phyloP scores from a whole-genome alignment of 2,888 invertebrate genomes.

The Omphaloscelis lunosa region DNA sequence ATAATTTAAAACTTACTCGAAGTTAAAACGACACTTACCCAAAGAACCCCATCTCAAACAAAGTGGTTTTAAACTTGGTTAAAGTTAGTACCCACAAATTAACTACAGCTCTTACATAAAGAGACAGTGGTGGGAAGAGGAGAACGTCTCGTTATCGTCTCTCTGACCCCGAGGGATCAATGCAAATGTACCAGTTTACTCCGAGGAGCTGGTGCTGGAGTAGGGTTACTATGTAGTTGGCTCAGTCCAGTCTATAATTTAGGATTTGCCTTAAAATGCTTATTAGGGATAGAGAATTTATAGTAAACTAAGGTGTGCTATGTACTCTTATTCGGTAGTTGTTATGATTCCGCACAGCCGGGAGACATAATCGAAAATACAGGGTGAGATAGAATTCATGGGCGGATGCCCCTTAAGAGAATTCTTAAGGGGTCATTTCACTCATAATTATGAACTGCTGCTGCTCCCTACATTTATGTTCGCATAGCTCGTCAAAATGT shows the following conservation, averaged over 20 bases:
- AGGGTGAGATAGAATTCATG: no score
- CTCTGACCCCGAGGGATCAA: slow-evolving; percentile 54
- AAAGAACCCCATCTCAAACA: slow-evolving; percentile 31
- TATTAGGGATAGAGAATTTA: not conserved
- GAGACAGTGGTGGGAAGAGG: slow-evolving; percentile 7
- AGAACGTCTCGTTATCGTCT: slow-evolving; percentile 43
- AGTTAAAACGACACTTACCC: slow-evolving; percentile 15
- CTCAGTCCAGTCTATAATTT: not conserved
- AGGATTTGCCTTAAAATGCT: not conserved
- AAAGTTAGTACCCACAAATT: slow-evolving; percentile 36
- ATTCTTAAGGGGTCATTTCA: no score
- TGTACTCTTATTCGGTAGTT: no score
- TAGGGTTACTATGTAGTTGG: slow-evolving; percentile 33
- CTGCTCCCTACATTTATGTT: no score
- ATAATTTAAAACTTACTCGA: not conserved
- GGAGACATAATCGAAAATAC: no score
- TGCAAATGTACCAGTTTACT: slow-evolving; percentile 40
- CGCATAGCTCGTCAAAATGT: no score
- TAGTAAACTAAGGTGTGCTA: no score
- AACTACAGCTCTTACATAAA: slow-evolving; percentile 34
- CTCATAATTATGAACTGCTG: no score
- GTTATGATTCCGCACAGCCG: no score
- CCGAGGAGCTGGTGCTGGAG: not conserved
- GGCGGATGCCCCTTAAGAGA: no score
- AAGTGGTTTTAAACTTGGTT: slow-evolving; percentile 39